phyloP scores from a whole-genome alignment of 1,140 invertebrate species.

The Tetragonula clypearis region DNA sequence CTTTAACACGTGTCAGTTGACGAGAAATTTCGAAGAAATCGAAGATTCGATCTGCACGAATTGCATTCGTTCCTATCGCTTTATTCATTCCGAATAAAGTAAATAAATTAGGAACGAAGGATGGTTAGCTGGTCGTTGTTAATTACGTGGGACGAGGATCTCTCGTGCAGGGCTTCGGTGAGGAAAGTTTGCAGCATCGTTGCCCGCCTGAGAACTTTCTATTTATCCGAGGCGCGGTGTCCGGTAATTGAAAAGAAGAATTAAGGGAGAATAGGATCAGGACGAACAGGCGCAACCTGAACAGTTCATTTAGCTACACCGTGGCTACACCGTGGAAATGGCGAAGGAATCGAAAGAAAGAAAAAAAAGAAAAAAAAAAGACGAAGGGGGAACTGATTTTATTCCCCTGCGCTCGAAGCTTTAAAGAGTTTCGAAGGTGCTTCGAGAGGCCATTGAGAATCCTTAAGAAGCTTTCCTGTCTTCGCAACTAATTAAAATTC shows the following conservation, averaged over 20 bases:
- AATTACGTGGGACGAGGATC: not conserved
- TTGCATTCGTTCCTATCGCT: too few species aligned
- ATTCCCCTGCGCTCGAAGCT: conserved; percentile 39
- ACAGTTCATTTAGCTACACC: conserved; percentile 46
- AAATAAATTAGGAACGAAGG: too few species aligned
- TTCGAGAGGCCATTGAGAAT: conserved; percentile 49
- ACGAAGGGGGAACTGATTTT: not conserved
- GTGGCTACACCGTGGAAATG: not conserved
- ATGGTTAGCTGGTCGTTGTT: not conserved
- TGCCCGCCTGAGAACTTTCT: not conserved
- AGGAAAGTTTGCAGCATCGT: not conserved
- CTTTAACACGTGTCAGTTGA: too few species aligned
- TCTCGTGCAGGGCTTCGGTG: not conserved
- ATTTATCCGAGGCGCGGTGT: conserved; percentile 27
- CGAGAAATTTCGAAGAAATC: too few species aligned
- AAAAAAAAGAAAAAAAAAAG: not conserved
- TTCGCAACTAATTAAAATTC: conserved; percentile 49
- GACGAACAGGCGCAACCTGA: conserved; percentile 2
- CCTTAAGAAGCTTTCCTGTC: conserved; percentile 43
- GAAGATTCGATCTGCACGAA: too few species aligned
- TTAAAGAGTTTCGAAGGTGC: conserved; percentile 46
- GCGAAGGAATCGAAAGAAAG: not conserved
- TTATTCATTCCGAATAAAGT: too few species aligned
- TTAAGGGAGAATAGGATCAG: conserved; percentile 1
- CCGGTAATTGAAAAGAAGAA: conserved; percentile 38